Conservation (phyloP, 2,797 vertebrate species). For the Picus viridis region DNA sequence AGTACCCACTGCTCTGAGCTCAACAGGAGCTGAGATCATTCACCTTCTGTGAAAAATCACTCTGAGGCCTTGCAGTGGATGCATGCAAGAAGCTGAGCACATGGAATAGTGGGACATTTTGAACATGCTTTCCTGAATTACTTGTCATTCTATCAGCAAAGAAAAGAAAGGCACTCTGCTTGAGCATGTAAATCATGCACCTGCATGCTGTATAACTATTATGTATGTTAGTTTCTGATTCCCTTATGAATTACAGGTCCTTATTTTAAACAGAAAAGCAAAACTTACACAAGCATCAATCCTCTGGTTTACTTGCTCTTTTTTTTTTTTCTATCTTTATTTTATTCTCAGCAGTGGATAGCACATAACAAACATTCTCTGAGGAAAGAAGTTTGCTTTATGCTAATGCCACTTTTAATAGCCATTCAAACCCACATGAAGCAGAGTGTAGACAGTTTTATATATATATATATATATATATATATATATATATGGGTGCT, state of each 20-base stretch:
- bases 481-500: not conserved
- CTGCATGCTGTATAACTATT: not conserved
- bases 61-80: not conserved
- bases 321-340: not conserved
- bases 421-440: constrained; percentile 3
- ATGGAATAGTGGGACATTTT: not conserved
- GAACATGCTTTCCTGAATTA: not conserved
- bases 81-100: not conserved
- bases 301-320: not conserved
- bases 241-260: not conserved
- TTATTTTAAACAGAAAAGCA: not conserved
- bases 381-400: not conserved
- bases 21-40: constrained; percentile 21
- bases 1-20: constrained; percentile 34
- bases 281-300: not conserved
- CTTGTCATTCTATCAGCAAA: not conserved
- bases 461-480: not conserved
- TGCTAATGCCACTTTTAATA: not conserved
- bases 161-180: not conserved
- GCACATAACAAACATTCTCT: not conserved
- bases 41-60: not conserved
- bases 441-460: not conserved
- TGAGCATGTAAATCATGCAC: not conserved
- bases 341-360: not conserved
- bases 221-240: not conserved